Percentiles rank a stretch among this genome's conserved stretches.
Evolutionary conservation across 2,888 invertebrate species (phyloP).

Genomic region (Epistrophe eligans): DNA sequence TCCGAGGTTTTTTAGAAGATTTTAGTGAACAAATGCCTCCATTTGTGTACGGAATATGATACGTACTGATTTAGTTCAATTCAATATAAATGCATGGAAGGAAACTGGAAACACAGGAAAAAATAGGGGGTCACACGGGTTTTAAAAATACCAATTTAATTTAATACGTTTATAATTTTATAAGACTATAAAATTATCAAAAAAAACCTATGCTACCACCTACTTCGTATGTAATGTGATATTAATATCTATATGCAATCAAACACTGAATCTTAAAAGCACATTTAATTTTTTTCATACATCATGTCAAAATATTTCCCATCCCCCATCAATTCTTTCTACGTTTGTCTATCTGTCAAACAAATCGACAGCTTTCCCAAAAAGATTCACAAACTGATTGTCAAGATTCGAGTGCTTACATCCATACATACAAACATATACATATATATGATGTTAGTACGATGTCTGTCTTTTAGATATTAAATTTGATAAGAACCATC

Average conservation of each 20-base stretch:
- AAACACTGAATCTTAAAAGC: background rate
- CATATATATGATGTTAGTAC: background rate
- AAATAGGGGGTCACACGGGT: too few species aligned
- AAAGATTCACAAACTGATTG: conserved; percentile 44
- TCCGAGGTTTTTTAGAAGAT: too few species aligned
- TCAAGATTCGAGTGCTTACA: conserved; percentile 15
- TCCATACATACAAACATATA: background rate
- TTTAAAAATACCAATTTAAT: too few species aligned
- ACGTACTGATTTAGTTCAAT: too few species aligned
- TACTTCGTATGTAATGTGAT: background rate
- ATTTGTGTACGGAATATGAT: too few species aligned
- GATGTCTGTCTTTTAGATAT: conserved; percentile 53
- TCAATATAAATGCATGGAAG: too few species aligned
- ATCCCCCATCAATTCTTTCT: background rate
- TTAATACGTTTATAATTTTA: too few species aligned
- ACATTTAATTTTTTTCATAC: conserved; percentile 1
- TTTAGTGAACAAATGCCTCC: too few species aligned
- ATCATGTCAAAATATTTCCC: conserved; percentile 29
- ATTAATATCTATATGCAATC: background rate
- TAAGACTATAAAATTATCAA: too few species aligned
- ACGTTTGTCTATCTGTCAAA: conserved; percentile 47
- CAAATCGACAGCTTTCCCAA: conserved; percentile 17
- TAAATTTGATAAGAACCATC: conserved; percentile 66
- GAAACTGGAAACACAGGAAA: too few species aligned
- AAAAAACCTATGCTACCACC: background rate